Evolutionary conservation across 2,888 invertebrate species (phyloP), one percentile per base, ranked within the genome.

Genomic region (Melanchra persicariae): DNA sequence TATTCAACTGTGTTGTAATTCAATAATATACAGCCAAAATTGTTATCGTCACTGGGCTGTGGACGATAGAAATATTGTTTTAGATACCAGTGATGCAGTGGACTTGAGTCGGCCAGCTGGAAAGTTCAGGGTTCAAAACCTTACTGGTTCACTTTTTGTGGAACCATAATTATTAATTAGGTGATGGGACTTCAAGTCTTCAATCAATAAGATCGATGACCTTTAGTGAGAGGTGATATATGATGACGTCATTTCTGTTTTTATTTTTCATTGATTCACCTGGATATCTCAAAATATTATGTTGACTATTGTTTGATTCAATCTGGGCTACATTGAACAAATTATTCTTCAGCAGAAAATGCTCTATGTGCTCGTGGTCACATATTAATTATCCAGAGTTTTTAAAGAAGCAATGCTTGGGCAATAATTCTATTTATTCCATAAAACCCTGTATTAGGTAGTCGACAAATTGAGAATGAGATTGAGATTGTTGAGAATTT

Each of bases 11-110:
- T 45, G 2, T 5, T 30, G 22, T 47, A 22, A 34, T 37, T 74
- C 76, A 74, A 81, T 81, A 76, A 65, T 58, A 79, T 62, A 73
- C 62, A 81, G 81, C 74, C 81, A 78, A 85, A 85, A 77, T 77
- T 85, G 76, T 81, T 82, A 83, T 79, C 70, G 77, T 73, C 74
- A 71, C 62, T 40, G 63, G 67, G 77, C 67, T 68, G 68, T 73
- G 76, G 66, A 74, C 73, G 81, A 68, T 74, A 76, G 74, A 85
- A 84, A 83, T 84, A 84, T 82, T 81, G 68, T 81, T 80, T 85
- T 77, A 67, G 63, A 72, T 74, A 61, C 61, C 66, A 74, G 30
- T 67, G 77, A 70, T 80, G 61, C 73, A 61, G 74, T 70, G 70
- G 66, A 62, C 55, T 54, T n/a, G 43, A 54, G 22, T n/a, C 24